Percentiles rank a stretch among this genome's conserved stretches.
These are phyloP conservation scores for Disparrhopalites patrizii DNA, from an alignment of 2,888 invertebrate genomes.

Conservation along the genomic window DNA sequence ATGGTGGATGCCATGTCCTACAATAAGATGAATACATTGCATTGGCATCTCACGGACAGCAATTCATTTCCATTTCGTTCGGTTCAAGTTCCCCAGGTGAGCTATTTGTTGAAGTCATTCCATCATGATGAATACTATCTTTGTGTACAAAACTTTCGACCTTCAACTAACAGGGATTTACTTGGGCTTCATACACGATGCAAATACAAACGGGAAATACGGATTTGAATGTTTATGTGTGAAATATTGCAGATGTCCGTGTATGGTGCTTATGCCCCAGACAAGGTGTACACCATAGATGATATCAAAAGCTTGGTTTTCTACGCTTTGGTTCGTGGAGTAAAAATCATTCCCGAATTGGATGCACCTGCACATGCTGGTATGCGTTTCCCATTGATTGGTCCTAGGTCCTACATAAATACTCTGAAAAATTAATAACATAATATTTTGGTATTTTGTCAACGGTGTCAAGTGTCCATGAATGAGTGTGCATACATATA, in stretches of 20 bases:
- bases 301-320: conserved; percentile 54
- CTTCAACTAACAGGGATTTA: neutral
- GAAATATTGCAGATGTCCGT: conserved; percentile 63
- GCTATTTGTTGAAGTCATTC: neutral
- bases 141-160: neutral
- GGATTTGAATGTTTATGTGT: neutral
- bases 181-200: too few relatives aligned
- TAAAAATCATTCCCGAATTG: conserved; percentile 53
- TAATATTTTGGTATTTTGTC: too few relatives aligned
- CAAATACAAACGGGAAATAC: conserved; percentile 26
- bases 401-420: too few relatives aligned
- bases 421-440: too few relatives aligned
- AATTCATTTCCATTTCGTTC: conserved; percentile 88
- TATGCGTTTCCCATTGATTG: too few relatives aligned
- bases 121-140: neutral
- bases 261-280: conserved; percentile 57
- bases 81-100: conserved; percentile 61
- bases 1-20: conserved; percentile 85
- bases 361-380: conserved; percentile 53
- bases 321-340: conserved; percentile 54
- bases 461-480: too few relatives aligned
- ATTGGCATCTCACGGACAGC: conserved; percentile 84
- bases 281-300: conserved; percentile 62
- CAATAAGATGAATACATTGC: conserved; percentile 87
- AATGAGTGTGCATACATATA: too few relatives aligned